Percentiles rank a stretch among this genome's conserved stretches.
phyloP scores from a whole-genome alignment of 2,797 vertebrate genomes.

The Cyprinella venusta region DNA sequence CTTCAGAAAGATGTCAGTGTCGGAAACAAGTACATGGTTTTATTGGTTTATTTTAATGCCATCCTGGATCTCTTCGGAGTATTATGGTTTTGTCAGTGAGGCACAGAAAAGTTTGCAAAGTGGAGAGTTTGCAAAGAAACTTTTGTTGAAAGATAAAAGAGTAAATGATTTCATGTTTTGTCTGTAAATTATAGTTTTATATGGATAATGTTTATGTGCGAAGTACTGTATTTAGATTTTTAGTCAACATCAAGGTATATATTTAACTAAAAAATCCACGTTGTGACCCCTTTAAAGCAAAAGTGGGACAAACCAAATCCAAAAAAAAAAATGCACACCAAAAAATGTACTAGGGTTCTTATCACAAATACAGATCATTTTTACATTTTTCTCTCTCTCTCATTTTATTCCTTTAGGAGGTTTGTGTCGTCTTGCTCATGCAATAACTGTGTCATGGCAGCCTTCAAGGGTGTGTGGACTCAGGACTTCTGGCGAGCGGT shows the following conservation, averaged over 20 bases:
- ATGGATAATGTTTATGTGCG: too few species aligned
- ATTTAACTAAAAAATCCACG: not conserved
- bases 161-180: not conserved
- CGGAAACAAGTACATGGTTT: not conserved
- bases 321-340: too few species aligned
- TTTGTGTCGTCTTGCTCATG: conserved; percentile 66
- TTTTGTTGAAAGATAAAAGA: not conserved
- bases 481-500: conserved; percentile 90
- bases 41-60: not conserved
- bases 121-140: not conserved
- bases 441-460: conserved; percentile 81
- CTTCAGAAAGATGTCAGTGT: not conserved
- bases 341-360: not conserved
- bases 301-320: not conserved
- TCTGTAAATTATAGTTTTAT: not conserved
- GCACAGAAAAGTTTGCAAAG: not conserved
- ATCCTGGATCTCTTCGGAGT: not conserved
- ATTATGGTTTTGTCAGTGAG: not conserved
- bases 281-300: not conserved
- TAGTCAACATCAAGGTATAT: too few species aligned
- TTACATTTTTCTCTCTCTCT: not conserved
- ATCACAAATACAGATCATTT: not conserved
- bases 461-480: conserved; percentile 91
- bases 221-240: too few species aligned
- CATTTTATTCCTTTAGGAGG: conserved; percentile 50